These are phyloP conservation scores for human (Homo sapiens) DNA, from an alignment of 2,113 vertebrate species.

Conservation along the genomic window DNA sequence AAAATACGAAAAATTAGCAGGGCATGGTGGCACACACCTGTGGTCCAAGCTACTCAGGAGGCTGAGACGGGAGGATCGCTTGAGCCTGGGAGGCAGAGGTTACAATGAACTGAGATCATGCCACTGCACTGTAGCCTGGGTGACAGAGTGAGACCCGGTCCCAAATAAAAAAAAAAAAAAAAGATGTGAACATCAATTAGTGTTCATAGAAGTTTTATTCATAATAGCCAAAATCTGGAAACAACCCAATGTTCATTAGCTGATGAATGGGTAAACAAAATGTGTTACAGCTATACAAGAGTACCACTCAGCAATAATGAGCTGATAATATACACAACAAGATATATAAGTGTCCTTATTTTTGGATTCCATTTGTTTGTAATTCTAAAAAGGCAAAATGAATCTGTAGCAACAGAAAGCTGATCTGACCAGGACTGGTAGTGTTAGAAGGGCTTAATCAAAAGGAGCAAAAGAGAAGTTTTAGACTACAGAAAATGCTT, in stretches of 20 bases:
- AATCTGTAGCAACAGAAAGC: not conserved
- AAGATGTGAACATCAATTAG: not conserved
- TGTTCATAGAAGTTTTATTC: not conserved
- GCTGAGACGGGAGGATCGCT: too few relatives aligned
- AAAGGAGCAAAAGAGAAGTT: not conserved
- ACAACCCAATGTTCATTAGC: not conserved
- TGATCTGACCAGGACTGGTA: not conserved
- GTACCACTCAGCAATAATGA: not conserved
- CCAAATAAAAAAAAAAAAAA: not conserved
- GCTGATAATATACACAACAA: not conserved
- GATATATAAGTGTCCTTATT: not conserved
- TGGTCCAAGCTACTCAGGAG: too few relatives aligned
- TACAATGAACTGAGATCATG: too few relatives aligned
- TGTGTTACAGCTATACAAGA: not conserved
- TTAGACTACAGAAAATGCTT: not conserved
- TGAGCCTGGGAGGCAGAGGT: too few relatives aligned
- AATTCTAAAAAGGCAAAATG: not conserved
- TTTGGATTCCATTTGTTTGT: not conserved
- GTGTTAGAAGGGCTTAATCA: not conserved
- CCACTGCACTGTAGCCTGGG: too few relatives aligned
- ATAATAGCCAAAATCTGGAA: not conserved
- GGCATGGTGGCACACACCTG: too few relatives aligned
- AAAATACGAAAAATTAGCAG: too few relatives aligned
- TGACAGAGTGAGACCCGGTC: too few relatives aligned
- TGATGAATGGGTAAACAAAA: not conserved